Evolutionary conservation across 2,797 vertebrate genomes (phyloP), one percentile per base, ranked within the genome.

Genomic region (Australoheros facetus): DNA sequence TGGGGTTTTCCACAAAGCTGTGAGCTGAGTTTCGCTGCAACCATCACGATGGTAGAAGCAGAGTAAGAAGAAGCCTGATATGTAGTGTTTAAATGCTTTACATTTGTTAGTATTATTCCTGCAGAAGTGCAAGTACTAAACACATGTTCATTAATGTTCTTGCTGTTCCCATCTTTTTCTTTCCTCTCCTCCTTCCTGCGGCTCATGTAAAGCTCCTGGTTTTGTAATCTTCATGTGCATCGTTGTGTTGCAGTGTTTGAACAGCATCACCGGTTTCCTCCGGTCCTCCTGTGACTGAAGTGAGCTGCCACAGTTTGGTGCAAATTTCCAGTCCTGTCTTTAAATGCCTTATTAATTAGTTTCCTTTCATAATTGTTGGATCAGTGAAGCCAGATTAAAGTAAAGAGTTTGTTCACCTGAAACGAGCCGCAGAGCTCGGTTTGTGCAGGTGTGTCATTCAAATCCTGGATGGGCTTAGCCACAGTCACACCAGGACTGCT

Each of bases 291-390:
- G 30, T 28, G 30, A 45, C 5, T 45, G 42, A 70, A 62, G 59
- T 14, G 37, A 75, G 54, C 32, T 0, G 32, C 30, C 34, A 13
- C n/a, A 58, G 21, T 72, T 56, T 39, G 51, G 34, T 51, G 23
- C 23, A 51, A 12, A 53, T 81, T 58, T 58, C 26, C 10, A 0
- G 56, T 2, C 42, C 73, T 1, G 58, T 3, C 34, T 1, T 54
- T 23, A 2, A 11, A 79, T 66, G 16, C 77, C 79, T 79, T 34
- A 79, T 80, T 84, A 2, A 80, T 60, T 11, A 14, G 45, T 10
- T 54, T 37, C 19, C 28, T 76, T 78, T 80, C 71, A 78, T 72
- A 34, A 13, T 14, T 14, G 39, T 55, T 10, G 42, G 17, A 8
- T 53, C 69, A 64, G 32, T 55, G 4, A 64, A 59, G 53, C 75